phyloP scores from a whole-genome alignment of 2,888 invertebrate species.

The Lapara coniferarum region DNA sequence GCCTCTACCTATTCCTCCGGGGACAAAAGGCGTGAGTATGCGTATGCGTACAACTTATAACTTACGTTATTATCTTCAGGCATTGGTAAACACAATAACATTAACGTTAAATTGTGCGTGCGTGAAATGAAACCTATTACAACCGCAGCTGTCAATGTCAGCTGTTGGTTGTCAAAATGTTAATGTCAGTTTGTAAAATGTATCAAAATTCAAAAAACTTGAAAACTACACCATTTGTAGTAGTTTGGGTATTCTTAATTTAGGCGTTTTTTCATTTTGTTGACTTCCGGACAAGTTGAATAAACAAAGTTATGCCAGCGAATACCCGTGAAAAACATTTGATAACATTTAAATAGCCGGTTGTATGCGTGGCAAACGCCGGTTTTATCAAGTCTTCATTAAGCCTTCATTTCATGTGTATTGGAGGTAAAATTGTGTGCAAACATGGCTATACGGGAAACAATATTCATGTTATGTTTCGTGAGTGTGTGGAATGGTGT shows the following conservation, averaged over 20 bases:
- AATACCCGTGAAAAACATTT: background rate
- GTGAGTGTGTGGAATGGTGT: conserved; percentile 46
- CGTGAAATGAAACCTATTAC: background rate
- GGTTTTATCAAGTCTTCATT: background rate
- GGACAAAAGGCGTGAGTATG: too few species aligned
- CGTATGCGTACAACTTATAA: too few species aligned
- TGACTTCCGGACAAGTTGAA: background rate
- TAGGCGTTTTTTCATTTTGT: background rate
- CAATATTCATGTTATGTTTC: conserved; percentile 33
- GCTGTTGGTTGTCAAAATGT: background rate
- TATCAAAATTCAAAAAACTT: background rate
- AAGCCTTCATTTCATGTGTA: background rate
- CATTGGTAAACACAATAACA: too few species aligned
- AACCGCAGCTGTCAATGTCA: background rate
- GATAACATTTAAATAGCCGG: background rate
- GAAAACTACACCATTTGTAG: too few species aligned
- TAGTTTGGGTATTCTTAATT: background rate
- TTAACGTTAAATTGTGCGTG: background rate
- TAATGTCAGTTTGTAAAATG: background rate
- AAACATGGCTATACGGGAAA: background rate
- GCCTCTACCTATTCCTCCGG: too few species aligned
- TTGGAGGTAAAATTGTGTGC: background rate
- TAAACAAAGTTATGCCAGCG: background rate
- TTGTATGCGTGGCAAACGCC: conserved; percentile 6
- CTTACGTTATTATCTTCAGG: too few species aligned